Evolutionary conservation across 2,113 vertebrate genomes (phyloP).

Genomic region (Blennius ocellaris): DNA sequence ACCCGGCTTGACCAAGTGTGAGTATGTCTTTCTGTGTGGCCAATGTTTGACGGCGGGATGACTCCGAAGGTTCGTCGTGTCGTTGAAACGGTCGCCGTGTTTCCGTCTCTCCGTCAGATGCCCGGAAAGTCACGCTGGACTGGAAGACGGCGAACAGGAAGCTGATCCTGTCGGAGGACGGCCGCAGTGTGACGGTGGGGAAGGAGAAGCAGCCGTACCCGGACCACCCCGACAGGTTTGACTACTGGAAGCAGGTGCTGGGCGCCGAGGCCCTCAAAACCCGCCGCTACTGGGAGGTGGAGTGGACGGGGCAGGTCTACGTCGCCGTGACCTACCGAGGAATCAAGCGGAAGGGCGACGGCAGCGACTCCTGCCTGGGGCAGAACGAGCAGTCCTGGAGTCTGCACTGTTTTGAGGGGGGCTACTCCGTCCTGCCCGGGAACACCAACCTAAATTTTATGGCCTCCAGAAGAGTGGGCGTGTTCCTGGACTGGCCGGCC

Average conservation of each 20-base stretch:
- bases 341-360: neutral
- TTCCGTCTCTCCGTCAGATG: slow-evolving; percentile 19
- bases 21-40: slow-evolving; percentile 11
- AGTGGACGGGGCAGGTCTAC: slow-evolving; percentile 4
- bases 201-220: slow-evolving; percentile 23
- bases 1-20: slow-evolving; percentile 41
- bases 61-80: too few species aligned
- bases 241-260: slow-evolving; percentile 59
- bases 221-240: slow-evolving; percentile 47
- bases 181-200: neutral
- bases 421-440: neutral
- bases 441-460: neutral
- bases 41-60: too few species aligned
- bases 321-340: slow-evolving; percentile 36
- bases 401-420: slow-evolving; percentile 1
- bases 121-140: slow-evolving; percentile 15
- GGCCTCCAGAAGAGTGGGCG: neutral
- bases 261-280: slow-evolving; percentile 21
- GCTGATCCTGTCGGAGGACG: neutral
- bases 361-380: slow-evolving; percentile 30
- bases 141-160: slow-evolving; percentile 34
- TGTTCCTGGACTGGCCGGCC: slow-evolving; percentile 47
- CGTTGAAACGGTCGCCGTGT: too few species aligned
- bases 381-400: slow-evolving; percentile 46
- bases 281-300: slow-evolving; percentile 58